Base-by-base conservation (phyloP, 64 coral and sea anemone genomes). In the Pachyseris speciosa region DNA sequence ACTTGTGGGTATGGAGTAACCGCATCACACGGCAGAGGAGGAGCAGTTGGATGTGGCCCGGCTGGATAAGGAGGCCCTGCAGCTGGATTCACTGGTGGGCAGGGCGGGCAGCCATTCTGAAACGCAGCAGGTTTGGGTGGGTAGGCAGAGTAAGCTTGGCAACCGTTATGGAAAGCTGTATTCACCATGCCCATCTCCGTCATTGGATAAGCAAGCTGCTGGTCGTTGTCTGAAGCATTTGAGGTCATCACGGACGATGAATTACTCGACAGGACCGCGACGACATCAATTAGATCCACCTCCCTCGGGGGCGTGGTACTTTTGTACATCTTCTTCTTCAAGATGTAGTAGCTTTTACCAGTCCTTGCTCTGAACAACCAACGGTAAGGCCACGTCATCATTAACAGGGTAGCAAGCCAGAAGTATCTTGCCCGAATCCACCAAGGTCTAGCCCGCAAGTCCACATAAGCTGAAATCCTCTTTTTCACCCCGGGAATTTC, bases 281-380 rank as follows among this genome's bases (percentile, higher is more conserved):
- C 70, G 3, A 86, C 86, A 86, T 93, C 80, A 79, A 88, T 93
- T 7, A 96, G 8, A 13, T 96, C 86, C 4, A 93, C 61, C 58
- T 96, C 85, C 3, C 30, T 50, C 1, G 95, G 95, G 9, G 86
- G 91, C 15, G 85, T 85, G 12, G 60, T 64, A 40, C 77, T 93
- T 51, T 85, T 93, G 80, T 93, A 96, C 2, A 96, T 57, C 61
- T 93, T 96, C 49, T 96, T 96, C 32, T 36, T 93, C 22, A 96
- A 38, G 58, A 59, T 37, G 7, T 93, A 93, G 72, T 93, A 90
- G 33, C 66, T 90, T 16, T 96, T 93, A 2, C 77, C 86, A 2
- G 91, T 96, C 79, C 73, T 96, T 4, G 95, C 95, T 78, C 80
- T 84, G 79, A 96, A 96, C 10, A 93, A 64, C 94, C 90, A 96